Percentiles rank a stretch among this genome's conserved stretches.
Conservation (phyloP, 2,113 vertebrate species). For the Hoplias malabaricus region DNA sequence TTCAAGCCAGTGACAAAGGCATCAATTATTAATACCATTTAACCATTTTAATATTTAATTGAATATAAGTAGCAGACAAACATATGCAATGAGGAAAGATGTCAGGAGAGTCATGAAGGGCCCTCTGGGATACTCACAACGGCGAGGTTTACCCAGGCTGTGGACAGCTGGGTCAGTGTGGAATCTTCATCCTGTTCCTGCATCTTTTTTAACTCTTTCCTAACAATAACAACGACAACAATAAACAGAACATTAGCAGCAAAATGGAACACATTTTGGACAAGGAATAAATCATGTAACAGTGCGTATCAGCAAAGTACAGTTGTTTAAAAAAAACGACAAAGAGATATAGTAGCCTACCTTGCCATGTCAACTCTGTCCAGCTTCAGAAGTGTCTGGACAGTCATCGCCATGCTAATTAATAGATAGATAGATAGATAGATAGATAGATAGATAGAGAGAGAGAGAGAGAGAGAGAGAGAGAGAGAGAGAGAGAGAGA, state of each 20-base stretch:
- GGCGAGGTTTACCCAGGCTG: conserved; percentile 92
- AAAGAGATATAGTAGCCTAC: conserved; percentile 70
- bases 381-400: conserved; percentile 89
- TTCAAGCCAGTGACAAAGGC: too few species aligned
- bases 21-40: too few species aligned
- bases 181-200: conserved; percentile 95
- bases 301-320: too few species aligned
- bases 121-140: conserved; percentile 78
- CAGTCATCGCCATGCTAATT: conserved; percentile 86
- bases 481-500: neutral
- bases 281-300: too few species aligned
- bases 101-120: neutral
- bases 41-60: too few species aligned
- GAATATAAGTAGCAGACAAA: too few species aligned
- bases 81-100: neutral
- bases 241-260: neutral
- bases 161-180: conserved; percentile 91
- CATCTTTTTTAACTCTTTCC: conserved; percentile 97
- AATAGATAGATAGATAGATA: too few species aligned
- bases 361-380: conserved; percentile 92
- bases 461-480: neutral
- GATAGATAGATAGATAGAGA: too few species aligned
- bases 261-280: too few species aligned
- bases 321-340: neutral
- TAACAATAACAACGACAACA: conserved; percentile 63